phyloP scores from a whole-genome alignment of 2,888 invertebrate genomes.

The Macaria notata region DNA sequence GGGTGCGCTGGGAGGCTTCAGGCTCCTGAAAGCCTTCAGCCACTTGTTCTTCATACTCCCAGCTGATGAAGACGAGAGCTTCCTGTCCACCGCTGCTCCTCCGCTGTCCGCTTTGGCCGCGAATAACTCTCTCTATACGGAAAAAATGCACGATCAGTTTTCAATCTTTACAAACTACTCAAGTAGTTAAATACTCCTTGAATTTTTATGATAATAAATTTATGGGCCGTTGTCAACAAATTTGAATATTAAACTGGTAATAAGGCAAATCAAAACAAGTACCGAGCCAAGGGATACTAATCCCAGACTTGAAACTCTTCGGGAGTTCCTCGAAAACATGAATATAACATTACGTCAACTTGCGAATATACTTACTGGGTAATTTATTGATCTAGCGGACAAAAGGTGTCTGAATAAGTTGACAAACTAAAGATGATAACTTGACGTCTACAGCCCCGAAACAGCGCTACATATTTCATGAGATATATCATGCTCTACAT shows the following conservation, averaged over 20 bases:
- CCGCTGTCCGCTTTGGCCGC: conserved; percentile 88
- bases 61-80: conserved; percentile 92
- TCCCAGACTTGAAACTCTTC: conserved; percentile 2
- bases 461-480: conserved; percentile 9
- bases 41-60: conserved; percentile 98
- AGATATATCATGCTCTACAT: conserved; percentile 18
- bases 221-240: conserved; percentile 6
- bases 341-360: conserved; percentile 7
- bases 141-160: conserved; percentile 25
- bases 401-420: conserved; percentile 1
- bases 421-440: conserved; percentile 3
- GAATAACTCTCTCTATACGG: conserved; percentile 92
- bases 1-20: conserved; percentile 89
- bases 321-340: conserved; percentile 13
- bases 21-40: conserved; percentile 97
- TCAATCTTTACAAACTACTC: background rate
- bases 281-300: conserved; percentile 4
- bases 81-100: conserved; percentile 88
- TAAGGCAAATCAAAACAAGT: conserved; percentile 16
- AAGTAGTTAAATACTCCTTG: background rate
- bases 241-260: conserved; percentile 13
- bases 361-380: conserved; percentile 1
- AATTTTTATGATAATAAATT: conserved; percentile 5
- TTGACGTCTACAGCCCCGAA: conserved; percentile 7
- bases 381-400: conserved; percentile 7